Base-by-base conservation (phyloP, 2,797 vertebrate genomes). In the Chelon auratus region DNA sequence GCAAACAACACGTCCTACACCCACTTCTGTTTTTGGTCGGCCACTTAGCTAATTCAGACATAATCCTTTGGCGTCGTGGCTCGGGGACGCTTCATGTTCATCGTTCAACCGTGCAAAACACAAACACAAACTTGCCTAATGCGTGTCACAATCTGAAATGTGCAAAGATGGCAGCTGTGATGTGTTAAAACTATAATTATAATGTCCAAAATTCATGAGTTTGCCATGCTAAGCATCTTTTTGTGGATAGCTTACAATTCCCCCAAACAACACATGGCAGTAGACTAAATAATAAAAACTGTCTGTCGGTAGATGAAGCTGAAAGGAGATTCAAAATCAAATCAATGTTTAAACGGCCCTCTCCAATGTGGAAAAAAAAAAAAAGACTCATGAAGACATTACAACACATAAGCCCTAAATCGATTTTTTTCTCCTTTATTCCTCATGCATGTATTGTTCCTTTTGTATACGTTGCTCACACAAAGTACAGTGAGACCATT, bases 1-100 rank as follows among this genome's bases (percentile, higher is more conserved):
- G 60, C 70, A 66, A 74, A 66, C 68, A 53, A 78, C 73, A 62
- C 80, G 50, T 75, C 80, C 40, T 17, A 20, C 70, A 77, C 53
- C 22, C 39, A 53, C 45, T 66, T 59, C 36, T 33, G 58, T 50
- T 60, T 73, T 33, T 3, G 42, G 45, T 61, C 22, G 2, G 13
- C n/a, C 52, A 11, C 30, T 64, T 55, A 9, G 33, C 51, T 82
- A 64, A 84, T 62, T 77, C 55, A 36, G 14, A 62, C 22, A 11
- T 60, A 63, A 81, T 69, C 55, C 63, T 71, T 76, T 40, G 2
- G 75, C 22, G 33, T 42, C 4, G 1, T 5, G 50, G 68, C 76
- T 40, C 39, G 10, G 12, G 39, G 39, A 33, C 30, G 7, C 30
- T 33, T 33, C 24, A 26, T 26, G 24, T 26, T 26, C 30, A 33